Base-by-base conservation (phyloP, 1,140 invertebrate genomes). In the Schmidtea mediterranea region DNA sequence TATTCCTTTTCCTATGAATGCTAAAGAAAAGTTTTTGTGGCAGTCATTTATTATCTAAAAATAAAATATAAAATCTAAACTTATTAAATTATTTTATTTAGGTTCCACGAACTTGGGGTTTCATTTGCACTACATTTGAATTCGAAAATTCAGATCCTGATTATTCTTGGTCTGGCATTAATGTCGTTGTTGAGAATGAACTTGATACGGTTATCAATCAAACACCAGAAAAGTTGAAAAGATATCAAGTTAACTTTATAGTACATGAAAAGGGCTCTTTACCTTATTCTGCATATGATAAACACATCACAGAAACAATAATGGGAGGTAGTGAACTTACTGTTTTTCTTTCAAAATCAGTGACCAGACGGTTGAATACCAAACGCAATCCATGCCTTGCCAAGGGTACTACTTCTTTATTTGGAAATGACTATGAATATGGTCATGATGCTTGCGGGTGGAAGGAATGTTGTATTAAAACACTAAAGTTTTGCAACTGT, bases 91-190 rank as follows among this genome's bases (percentile, higher is more conserved):
- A n/a, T n/a, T n/a, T n/a, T n/a, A n/a, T n/a, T n/a, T n/a, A 32
- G 26, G 26, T 32, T 32, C 26, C 26, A 6, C 26, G 10, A 6
- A 32, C 10, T 6, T 32, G 3, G 5, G 26, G 26, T 6, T 22
- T 45, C 5, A 19, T 45, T 21, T 45, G 43, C 22, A 45, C 43
- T 22, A 45, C 43, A 12, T 45, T 45, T 45, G 43, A 45, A 45
- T 45, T 45, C 22, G 15, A 21, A 19, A 15, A 8, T 6, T 22
- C 22, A 45, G 8, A 22, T 24, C 13, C 18, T 2, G 21, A 13
- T 21, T 21, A 45, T n/a, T 22, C 19, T 2, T 45, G 43, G 43
- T 45, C 43, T 5, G 9, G 15, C 8, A 13, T 45, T 24, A 45
- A 45, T 13, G 12, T 45, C 2, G 19, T 21, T 24, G 3, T 45